A percentile compares a stretch with the other conserved stretches of the same genome.
phyloP scores from a whole-genome alignment of 2,888 invertebrate genomes.

The Oscheius sp. region DNA sequence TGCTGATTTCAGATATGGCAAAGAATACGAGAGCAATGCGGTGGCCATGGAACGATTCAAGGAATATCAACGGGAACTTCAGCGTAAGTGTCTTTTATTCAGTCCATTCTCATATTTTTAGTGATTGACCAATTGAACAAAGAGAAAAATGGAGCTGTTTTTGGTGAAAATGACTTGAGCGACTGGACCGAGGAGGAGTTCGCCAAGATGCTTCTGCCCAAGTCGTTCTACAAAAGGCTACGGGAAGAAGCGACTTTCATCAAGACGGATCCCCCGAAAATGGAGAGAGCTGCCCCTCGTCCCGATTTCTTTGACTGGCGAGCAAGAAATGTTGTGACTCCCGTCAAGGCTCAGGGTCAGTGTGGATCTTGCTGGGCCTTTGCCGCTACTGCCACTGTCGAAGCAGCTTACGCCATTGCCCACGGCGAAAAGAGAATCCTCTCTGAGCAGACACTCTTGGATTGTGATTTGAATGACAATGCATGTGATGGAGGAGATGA shows the following conservation, averaged over 20 bases:
- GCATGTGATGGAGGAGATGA: conserved; percentile 76
- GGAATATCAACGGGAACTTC: conserved; percentile 31
- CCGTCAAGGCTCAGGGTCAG: conserved; percentile 71
- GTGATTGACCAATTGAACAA: conserved; percentile 42
- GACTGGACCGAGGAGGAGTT: conserved; percentile 71
- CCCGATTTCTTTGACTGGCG: conserved; percentile 72
- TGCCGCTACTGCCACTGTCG: conserved; percentile 72
- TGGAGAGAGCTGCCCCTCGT: conserved; percentile 41
- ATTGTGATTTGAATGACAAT: conserved; percentile 73
- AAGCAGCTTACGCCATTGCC: conserved; percentile 68
- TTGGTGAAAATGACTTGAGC: conserved; percentile 67
- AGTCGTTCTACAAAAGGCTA: conserved; percentile 59
- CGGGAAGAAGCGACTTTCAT: conserved; percentile 65
- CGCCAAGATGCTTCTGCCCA: conserved; percentile 64
- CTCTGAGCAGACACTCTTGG: conserved; percentile 70
- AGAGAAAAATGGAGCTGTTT: conserved; percentile 26
- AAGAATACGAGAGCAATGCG: conserved; percentile 30
- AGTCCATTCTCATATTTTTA: background rate
- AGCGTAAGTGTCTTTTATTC: conserved; percentile 22
- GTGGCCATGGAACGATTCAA: conserved; percentile 35
- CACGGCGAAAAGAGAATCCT: conserved; percentile 59
- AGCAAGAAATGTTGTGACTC: conserved; percentile 69
- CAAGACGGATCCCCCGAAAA: conserved; percentile 42
- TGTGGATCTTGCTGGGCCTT: conserved; percentile 73
- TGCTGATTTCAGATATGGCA: conserved; percentile 29